These are phyloP conservation scores for Dasysyrphus tricinctus DNA, from an alignment of 2,888 invertebrate species.

Conservation along the genomic window DNA sequence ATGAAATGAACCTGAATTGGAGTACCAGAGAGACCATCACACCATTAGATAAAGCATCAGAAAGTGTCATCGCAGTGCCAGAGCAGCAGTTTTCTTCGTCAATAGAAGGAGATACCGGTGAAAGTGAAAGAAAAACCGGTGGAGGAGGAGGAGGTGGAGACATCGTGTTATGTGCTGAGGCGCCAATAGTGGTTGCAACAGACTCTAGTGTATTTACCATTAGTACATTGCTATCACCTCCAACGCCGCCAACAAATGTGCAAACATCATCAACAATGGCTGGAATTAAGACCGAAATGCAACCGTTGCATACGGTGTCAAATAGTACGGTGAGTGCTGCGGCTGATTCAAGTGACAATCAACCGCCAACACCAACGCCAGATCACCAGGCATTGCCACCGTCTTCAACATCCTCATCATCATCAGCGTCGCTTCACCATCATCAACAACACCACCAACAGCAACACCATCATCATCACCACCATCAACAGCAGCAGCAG, in stretches of 20 bases:
- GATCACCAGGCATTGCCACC: slow-evolving; percentile 73
- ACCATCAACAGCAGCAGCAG: slow-evolving; percentile 72
- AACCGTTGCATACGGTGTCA: slow-evolving; percentile 81
- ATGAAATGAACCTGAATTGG: slow-evolving; percentile 69
- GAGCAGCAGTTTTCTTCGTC: slow-evolving; percentile 37
- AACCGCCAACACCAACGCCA: slow-evolving; percentile 83
- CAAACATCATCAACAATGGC: slow-evolving; percentile 77
- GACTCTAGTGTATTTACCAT: slow-evolving; percentile 49
- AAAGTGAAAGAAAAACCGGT: slow-evolving; percentile 28
- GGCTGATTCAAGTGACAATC: slow-evolving; percentile 89
- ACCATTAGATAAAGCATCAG: slow-evolving; percentile 7
- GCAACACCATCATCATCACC: slow-evolving; percentile 84
- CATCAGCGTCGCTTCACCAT: slow-evolving; percentile 82
- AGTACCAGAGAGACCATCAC: slow-evolving; percentile 26
- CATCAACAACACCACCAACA: slow-evolving; percentile 58
- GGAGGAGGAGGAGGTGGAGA: neutral
- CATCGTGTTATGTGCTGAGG: slow-evolving; percentile 35
- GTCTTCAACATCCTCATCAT: slow-evolving; percentile 81
- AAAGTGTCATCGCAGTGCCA: slow-evolving; percentile 24
- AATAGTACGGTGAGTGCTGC: slow-evolving; percentile 87
- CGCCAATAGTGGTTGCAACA: slow-evolving; percentile 25
- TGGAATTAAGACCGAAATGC: slow-evolving; percentile 81
- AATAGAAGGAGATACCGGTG: slow-evolving; percentile 32
- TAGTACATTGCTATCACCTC: slow-evolving; percentile 28
- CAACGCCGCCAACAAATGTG: slow-evolving; percentile 54